Evolutionary conservation across 2,797 vertebrate species (phyloP), one percentile per base, ranked within the genome.

Genomic region (Chelidonichthys spinosus): DNA sequence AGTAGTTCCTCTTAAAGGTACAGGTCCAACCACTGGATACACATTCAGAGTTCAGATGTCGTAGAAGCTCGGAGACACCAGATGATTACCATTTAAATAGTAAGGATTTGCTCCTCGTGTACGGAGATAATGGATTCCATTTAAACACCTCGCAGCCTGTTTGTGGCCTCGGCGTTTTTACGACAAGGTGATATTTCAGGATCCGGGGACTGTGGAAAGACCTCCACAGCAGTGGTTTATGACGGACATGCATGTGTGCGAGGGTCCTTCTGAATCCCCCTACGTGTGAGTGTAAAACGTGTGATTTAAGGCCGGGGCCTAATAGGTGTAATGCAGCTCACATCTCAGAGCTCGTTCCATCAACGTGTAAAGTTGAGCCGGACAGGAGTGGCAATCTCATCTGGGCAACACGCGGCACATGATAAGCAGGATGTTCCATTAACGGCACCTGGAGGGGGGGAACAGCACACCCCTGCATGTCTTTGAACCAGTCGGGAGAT

Each of bases 61-160:
- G 33, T 14, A 5, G 54, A 42, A 9, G 33, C 33, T 61, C 70
- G 40, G 39, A 17, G 56, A 55, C 76, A 74, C 59, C 11, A 71
- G 39, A 76, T 69, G 65, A 92, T 91, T 84, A 88, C 74, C 88
- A 92, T 92, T 90, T 79, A 89, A 87, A 92, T 87, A 83, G 83
- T 72, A 67, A 81, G 76, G 35, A 71, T 54, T 40, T 72, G 43
- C 44, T 76, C 47, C 67, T 64, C 17, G 1, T 18, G 36, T 69
- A 17, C 25, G 59, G 60, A 59, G 75, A 90, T 86, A 89, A 87
- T 79, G 83, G 83, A 89, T 92, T 88, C 83, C 59, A 82, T 83
- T 85, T 82, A 47, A 82, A 79, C 69, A 69, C 72, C 72, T 74
- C 56, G 74, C 74, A 46, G 64, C 36, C n/a, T 70, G 84, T 87